Evolutionary conservation across 2,888 invertebrate species (phyloP).

Genomic region (Thera britannica): DNA sequence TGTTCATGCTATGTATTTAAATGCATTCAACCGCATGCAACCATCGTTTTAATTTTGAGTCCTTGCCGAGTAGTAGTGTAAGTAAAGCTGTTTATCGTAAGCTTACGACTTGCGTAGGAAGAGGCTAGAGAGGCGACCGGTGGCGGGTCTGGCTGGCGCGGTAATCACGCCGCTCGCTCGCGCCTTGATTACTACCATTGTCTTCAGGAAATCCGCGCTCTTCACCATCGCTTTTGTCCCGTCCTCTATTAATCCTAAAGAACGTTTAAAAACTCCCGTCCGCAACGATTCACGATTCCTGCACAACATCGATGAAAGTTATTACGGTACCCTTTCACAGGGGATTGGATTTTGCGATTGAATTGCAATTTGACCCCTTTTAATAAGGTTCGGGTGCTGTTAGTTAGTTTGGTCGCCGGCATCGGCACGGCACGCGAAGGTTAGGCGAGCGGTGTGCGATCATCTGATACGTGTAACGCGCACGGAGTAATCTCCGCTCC

Average conservation of each 20-base stretch:
- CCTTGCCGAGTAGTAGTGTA: constrained; percentile 36
- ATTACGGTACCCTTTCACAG: constrained; percentile 55
- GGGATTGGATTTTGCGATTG: constrained; percentile 63
- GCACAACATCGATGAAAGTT: constrained; percentile 48
- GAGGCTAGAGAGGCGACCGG: constrained; percentile 32
- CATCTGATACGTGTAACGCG: constrained; percentile 57
- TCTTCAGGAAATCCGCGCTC: constrained; percentile 68
- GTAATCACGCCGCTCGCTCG: constrained; percentile 59
- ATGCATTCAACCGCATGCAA: constrained; percentile 8
- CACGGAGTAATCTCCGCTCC: constrained; percentile 63
- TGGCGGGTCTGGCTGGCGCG: constrained; percentile 40
- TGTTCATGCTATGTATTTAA: constrained; percentile 1
- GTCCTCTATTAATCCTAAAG: constrained; percentile 55
- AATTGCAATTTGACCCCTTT: constrained; percentile 62
- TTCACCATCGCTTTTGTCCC: constrained; percentile 65
- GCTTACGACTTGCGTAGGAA: constrained; percentile 63
- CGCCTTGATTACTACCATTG: constrained; percentile 73
- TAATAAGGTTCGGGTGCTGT: constrained; percentile 55
- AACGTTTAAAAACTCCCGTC: constrained; percentile 53
- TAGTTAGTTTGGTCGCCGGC: constrained; percentile 44
- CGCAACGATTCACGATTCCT: constrained; percentile 43
- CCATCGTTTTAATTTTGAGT: constrained; percentile 24
- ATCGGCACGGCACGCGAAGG: constrained; percentile 53
- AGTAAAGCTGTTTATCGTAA: constrained; percentile 57
- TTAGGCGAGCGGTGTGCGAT: constrained; percentile 56